These are phyloP conservation scores for Cetonia aurata DNA, from an alignment of 2,888 invertebrate species.

Conservation along the genomic window DNA sequence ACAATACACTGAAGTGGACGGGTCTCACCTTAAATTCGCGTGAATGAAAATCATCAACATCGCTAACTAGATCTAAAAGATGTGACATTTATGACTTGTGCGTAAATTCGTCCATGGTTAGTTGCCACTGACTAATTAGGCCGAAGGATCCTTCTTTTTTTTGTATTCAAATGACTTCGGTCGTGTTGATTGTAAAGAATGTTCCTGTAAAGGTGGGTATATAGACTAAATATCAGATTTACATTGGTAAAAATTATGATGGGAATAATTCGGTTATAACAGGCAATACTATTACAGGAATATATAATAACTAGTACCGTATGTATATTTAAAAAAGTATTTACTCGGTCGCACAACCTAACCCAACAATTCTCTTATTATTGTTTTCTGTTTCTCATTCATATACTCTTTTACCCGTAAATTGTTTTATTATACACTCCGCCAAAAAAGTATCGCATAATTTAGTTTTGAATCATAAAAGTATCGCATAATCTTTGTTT, in stretches of 20 bases:
- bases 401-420: no score
- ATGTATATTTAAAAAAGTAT: no score
- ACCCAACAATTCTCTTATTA: no score
- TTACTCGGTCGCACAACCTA: no score
- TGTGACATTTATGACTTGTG: constrained; percentile 35
- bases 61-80: constrained; percentile 37
- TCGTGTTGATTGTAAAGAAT: constrained; percentile 12
- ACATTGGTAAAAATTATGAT: background rate
- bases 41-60: constrained; percentile 55
- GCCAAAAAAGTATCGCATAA: no score
- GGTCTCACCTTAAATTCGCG: constrained; percentile 62
- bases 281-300: no score
- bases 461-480: no score
- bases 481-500: no score
- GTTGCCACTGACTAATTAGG: constrained; percentile 18
- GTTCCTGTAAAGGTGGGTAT: background rate
- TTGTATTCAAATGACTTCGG: constrained; percentile 14
- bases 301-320: no score
- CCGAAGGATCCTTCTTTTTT: constrained; percentile 1
- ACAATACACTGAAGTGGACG: constrained; percentile 54
- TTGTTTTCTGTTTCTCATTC: no score
- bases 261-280: no score
- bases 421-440: no score
- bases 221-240: background rate
- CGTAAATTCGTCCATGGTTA: constrained; percentile 25